Evolutionary conservation across 2,888 invertebrate genomes (phyloP).

Genomic region (Sacculina carcini): DNA sequence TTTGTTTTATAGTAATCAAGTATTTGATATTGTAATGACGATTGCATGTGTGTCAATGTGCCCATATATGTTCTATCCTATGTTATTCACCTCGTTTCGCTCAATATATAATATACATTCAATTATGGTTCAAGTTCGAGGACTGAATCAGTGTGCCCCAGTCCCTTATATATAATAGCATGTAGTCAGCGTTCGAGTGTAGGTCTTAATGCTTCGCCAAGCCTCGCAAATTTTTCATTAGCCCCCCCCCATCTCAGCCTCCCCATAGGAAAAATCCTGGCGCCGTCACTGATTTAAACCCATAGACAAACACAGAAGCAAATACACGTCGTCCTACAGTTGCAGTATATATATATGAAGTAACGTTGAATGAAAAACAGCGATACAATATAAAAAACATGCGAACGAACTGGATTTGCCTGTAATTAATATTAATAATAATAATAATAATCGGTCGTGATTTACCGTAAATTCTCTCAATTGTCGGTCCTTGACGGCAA

Average conservation of each 20-base stretch:
- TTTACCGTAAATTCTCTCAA: conserved; percentile 83
- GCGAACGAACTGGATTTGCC: neutral
- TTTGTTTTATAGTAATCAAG: too few relatives aligned
- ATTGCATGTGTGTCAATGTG: too few relatives aligned
- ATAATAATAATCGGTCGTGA: too few relatives aligned
- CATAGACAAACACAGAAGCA: neutral
- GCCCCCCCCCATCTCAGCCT: too few relatives aligned
- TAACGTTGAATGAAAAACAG: conserved; percentile 11
- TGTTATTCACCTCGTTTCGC: too few relatives aligned
- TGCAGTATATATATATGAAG: neutral
- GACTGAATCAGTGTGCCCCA: too few relatives aligned
- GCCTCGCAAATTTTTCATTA: neutral
- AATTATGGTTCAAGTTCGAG: neutral
- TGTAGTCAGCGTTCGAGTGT: too few relatives aligned
- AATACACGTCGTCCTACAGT: neutral
- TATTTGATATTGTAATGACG: too few relatives aligned
- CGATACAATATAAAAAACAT: neutral
- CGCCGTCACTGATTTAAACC: neutral
- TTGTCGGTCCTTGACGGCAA: conserved; percentile 88
- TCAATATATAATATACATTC: too few relatives aligned
- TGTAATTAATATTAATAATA: conserved; percentile 16
- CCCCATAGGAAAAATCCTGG: neutral
- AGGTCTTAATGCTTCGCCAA: neutral
- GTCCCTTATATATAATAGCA: too few relatives aligned
- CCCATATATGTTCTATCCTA: too few relatives aligned